These are phyloP conservation scores for Pseudomyrmex cubaensis DNA, from an alignment of 1,140 invertebrate species.

Conservation along the genomic window DNA sequence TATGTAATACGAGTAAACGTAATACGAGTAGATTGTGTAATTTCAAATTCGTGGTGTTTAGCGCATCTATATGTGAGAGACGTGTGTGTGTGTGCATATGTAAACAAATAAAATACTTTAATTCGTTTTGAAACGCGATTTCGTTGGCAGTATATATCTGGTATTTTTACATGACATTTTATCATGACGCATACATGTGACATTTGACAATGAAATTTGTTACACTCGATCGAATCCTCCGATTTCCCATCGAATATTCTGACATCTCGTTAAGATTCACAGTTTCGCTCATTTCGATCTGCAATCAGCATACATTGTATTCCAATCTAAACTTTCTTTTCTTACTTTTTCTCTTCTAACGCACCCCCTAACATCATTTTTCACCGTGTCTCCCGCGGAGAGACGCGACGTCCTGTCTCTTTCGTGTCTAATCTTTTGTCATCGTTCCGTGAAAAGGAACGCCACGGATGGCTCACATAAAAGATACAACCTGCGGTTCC, in stretches of 20 bases:
- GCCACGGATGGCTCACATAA: slow-evolving; percentile 35
- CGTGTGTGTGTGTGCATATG: background rate
- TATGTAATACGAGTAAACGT: background rate
- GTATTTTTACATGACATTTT: no score
- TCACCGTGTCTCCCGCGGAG: slow-evolving; percentile 21
- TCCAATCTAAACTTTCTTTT: slow-evolving; percentile 2
- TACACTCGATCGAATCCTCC: background rate
- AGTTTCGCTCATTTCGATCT: background rate
- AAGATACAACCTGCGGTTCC: slow-evolving; percentile 44
- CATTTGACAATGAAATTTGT: background rate
- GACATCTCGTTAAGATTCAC: background rate
- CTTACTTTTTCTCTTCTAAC: slow-evolving; percentile 27
- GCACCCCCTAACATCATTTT: slow-evolving; percentile 25
- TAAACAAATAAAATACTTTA: background rate
- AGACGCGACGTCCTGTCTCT: slow-evolving; percentile 17
- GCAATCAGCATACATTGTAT: slow-evolving; percentile 17
- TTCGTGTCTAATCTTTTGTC: slow-evolving; percentile 63
- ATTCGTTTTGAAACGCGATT: no score
- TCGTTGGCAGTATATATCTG: no score
- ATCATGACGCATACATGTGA: no score
- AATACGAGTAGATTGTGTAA: background rate
- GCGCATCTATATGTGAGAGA: background rate
- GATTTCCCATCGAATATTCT: background rate
- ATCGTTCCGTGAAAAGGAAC: slow-evolving; percentile 62
- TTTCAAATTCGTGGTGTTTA: background rate